Conservation (phyloP, 2,113 vertebrate genomes). For the Tetraodon nigroviridis region DNA sequence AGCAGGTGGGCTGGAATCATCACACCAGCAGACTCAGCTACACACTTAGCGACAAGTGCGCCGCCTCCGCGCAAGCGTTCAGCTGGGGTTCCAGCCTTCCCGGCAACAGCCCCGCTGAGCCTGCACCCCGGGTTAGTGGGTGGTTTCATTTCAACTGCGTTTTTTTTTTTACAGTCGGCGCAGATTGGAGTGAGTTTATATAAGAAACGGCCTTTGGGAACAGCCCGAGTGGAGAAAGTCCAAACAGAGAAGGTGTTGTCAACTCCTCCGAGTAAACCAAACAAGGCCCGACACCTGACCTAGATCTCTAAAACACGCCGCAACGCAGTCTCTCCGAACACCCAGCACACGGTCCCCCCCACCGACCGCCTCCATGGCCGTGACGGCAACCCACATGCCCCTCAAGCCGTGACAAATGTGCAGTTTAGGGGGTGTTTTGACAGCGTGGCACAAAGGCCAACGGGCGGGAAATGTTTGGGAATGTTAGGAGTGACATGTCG, state of each 20-base stretch:
- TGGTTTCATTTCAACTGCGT: constrained; percentile 37
- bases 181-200: constrained; percentile 8
- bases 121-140: constrained; percentile 12
- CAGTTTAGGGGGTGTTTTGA: constrained; percentile 2
- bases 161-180: constrained; percentile 15
- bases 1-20: constrained; percentile 47
- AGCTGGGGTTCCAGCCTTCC: constrained; percentile 21
- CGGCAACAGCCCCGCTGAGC: constrained; percentile 22
- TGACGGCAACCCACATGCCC: constrained; percentile 1
- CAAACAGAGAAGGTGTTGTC: constrained; percentile 37
- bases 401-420: neutral
- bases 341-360: neutral
- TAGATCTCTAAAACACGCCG: constrained; percentile 39
- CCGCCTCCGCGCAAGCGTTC: constrained; percentile 14
- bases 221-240: constrained; percentile 23
- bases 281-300: constrained; percentile 46
- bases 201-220: constrained; percentile 23
- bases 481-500: constrained; percentile 28
- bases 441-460: neutral
- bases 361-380: neutral
- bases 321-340: neutral
- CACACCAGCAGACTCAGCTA: constrained; percentile 16
- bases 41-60: constrained; percentile 10
- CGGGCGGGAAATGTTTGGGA: constrained; percentile 13
- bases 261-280: constrained; percentile 47